A percentile compares a stretch with the other conserved stretches of the same genome.
phyloP scores from a whole-genome alignment of 2,888 invertebrate genomes.

The Rhaphigaster nebulosa region DNA sequence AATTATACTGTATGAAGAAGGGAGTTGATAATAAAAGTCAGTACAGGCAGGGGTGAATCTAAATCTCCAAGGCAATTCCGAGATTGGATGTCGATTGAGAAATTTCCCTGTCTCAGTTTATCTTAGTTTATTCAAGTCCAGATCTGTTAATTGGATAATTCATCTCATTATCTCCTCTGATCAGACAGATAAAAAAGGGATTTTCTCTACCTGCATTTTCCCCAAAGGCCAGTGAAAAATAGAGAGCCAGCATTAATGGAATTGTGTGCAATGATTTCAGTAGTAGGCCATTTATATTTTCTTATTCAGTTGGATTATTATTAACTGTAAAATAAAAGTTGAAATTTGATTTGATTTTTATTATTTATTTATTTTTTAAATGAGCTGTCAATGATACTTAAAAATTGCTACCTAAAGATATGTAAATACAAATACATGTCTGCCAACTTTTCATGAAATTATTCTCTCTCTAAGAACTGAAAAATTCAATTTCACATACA shows the following conservation, averaged over 20 bases:
- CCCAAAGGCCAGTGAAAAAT: neutral
- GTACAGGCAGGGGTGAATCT: neutral
- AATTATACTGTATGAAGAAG: neutral
- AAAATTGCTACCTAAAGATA: too few species aligned
- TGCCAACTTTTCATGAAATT: too few species aligned
- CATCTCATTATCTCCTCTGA: conserved; percentile 20
- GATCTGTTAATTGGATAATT: conserved; percentile 22
- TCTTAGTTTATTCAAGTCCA: conserved; percentile 8
- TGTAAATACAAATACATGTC: too few species aligned
- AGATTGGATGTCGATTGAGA: conserved; percentile 8
- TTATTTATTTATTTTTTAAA: too few species aligned
- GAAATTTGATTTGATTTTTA: too few species aligned
- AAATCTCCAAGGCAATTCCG: neutral
- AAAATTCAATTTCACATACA: too few species aligned
- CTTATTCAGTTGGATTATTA: neutral
- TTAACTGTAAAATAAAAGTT: neutral
- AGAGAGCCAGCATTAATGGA: neutral
- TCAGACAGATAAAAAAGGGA: neutral
- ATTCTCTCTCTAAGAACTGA: too few species aligned
- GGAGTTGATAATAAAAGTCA: neutral
- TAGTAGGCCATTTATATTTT: neutral
- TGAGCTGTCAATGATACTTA: too few species aligned
- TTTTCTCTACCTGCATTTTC: neutral
- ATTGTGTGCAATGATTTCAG: neutral
- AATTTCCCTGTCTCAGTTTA: conserved; percentile 13